Percentiles rank a stretch among this genome's conserved stretches.
Evolutionary conservation across 2,888 invertebrate genomes (phyloP).

Genomic region (Acanthosepion lycidas): DNA sequence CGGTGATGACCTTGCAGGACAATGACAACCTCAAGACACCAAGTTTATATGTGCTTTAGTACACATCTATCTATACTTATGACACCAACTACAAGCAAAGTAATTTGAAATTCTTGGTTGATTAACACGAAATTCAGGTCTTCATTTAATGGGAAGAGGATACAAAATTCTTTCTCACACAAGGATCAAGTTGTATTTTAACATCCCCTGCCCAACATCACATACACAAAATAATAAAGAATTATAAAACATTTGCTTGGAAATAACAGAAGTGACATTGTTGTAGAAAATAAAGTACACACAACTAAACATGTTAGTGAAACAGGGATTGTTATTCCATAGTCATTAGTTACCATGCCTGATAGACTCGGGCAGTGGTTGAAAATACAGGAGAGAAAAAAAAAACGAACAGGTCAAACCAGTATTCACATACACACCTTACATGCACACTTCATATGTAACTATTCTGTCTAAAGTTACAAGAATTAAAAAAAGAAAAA

Average conservation of each 20-base stretch:
- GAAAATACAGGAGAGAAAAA: background rate
- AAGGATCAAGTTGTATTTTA: background rate
- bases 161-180: background rate
- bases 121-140: background rate
- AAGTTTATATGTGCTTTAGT: background rate
- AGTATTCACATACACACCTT: background rate
- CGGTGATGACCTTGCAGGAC: background rate
- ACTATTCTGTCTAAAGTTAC: background rate
- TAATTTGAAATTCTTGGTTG: background rate
- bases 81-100: conserved; percentile 5
- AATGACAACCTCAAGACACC: background rate
- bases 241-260: background rate
- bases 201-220: background rate
- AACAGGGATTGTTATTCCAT: background rate
- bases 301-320: conserved; percentile 3
- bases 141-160: conserved; percentile 33
- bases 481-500: background rate
- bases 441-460: background rate
- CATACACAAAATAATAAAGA: background rate
- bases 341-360: background rate
- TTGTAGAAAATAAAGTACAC: background rate
- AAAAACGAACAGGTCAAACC: background rate
- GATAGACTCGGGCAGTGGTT: background rate
- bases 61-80: background rate
- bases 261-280: background rate